Evolutionary conservation across 2,888 invertebrate genomes (phyloP), one percentile per base, ranked within the genome.

Genomic region (Oeneis ivallda): DNA sequence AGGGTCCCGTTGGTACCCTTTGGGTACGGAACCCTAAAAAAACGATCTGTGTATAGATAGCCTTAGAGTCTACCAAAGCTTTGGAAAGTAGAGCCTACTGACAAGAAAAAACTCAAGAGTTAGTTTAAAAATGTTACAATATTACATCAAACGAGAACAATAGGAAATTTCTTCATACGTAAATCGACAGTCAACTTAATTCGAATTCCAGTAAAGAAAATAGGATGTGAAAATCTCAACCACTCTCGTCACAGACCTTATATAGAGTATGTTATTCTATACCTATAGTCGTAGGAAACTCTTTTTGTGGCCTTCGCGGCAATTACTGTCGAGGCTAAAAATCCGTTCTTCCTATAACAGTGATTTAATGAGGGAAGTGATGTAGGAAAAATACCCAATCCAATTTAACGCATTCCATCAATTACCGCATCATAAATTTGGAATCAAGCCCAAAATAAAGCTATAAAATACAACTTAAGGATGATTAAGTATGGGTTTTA

Each of bases 171-270:
- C 50, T 2, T 50, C 26, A 50, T 4, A 11, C 50, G 11, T 4
- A 11, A 5, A 50, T 10, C 11, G 49, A 1, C 0, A 26, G 26
- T 45, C 4, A 10, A 6, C 8, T 9, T 32, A 52, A 52, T 56
- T 39, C 19, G 41, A 56, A 41, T 56, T 56, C 56, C 56, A 56
- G 13, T 56, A 56, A 56, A 56, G 56, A 56, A 56, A 56, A 56
- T 56, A 56, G 56, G 56, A 56, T 56, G 56, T 56, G 56, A 56
- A 56, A 56, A 56, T 54, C 11, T 15, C 19, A 19, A 11, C 2
- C 41, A 56, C 56, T 56, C 41, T 39, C 41, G 19, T 19, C 41
- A 19, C 56, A 56, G 6, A 19, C 56, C 56, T 41, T 41, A 5
- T 41, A 41, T 8, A 39, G 56, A 39, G 10, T 56, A 9, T 39